A percentile compares a stretch with the other conserved stretches of the same genome.
Conservation (phyloP, 2,888 invertebrate species). For the Scelioninae gen. 2 region DNA sequence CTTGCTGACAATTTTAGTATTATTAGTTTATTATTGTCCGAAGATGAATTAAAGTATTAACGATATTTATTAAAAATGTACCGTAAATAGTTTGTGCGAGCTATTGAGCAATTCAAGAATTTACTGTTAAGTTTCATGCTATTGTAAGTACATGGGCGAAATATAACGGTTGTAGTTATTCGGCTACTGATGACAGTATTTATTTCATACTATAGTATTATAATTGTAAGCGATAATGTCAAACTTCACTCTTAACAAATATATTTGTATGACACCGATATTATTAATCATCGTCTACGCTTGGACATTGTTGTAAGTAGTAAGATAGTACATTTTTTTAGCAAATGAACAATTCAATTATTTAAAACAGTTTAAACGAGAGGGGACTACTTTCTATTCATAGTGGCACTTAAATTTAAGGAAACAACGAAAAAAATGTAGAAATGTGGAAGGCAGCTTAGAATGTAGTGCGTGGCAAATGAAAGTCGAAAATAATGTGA, state of each 20-base stretch:
- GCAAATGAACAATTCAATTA: conserved; percentile 2
- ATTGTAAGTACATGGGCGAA: neutral
- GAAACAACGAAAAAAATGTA: conserved; percentile 22
- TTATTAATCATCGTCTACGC: too few species aligned
- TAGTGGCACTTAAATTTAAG: conserved; percentile 20
- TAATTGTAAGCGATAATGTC: conserved; percentile 1
- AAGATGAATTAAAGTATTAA: too few species aligned
- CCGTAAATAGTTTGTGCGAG: conserved; percentile 2
- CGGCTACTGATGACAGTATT: neutral
- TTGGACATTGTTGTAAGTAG: too few species aligned
- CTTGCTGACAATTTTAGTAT: neutral
- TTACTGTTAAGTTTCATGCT: neutral
- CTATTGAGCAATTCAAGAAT: conserved; percentile 1
- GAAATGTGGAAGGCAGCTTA: conserved; percentile 17
- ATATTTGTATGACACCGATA: too few species aligned
- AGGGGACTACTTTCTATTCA: conserved; percentile 26
- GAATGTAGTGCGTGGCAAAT: conserved; percentile 8
- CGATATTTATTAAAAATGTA: neutral
- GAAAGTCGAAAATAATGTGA: conserved; percentile 9
- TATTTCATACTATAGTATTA: too few species aligned
- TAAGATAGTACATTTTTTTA: too few species aligned
- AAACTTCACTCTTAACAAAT: neutral
- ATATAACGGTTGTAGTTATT: conserved; percentile 17
- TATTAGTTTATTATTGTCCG: too few species aligned
- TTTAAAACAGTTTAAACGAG: conserved; percentile 11